Conservation (phyloP, 2,888 invertebrate genomes). For the Sinohyriopsis cumingii region DNA sequence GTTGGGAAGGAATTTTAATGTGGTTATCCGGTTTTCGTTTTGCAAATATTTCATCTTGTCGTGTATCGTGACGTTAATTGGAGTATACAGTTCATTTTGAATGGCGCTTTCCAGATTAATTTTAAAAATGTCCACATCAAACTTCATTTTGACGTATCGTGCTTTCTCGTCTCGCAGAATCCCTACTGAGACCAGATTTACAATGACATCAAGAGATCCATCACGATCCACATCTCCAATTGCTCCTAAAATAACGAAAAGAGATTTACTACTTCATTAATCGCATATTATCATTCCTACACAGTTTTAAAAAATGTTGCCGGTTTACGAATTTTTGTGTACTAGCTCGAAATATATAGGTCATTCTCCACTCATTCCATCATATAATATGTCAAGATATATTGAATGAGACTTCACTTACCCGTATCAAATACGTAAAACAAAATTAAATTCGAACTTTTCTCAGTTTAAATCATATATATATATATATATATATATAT, state of each 20-base stretch:
- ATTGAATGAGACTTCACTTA: no score
- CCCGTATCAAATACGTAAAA: no score
- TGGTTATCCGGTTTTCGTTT: conserved; percentile 37
- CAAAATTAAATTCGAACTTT: no score
- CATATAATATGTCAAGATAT: no score
- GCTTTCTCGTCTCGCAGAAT: conserved; percentile 47
- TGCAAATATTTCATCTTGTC: conserved; percentile 32
- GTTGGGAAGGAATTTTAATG: conserved; percentile 33
- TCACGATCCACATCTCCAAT: conserved; percentile 66
- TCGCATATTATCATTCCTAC: not conserved
- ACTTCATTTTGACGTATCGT: conserved; percentile 52
- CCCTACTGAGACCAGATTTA: conserved; percentile 50
- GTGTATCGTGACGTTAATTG: conserved; percentile 43
- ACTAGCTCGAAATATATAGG: no score
- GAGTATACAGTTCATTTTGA: conserved; percentile 28
- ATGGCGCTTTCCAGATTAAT: conserved; percentile 41
- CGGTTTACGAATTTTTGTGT: no score
- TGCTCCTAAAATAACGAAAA: conserved; percentile 44
- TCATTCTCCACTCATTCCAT: no score
- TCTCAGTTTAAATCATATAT: no score
- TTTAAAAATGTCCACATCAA: conserved; percentile 47
- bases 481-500: no score
- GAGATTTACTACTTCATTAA: conserved; percentile 1
- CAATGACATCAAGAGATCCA: conserved; percentile 54
- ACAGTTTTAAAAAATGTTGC: no score